Percentiles rank a stretch among this genome's conserved stretches.
These are phyloP conservation scores for Blomia tropicalis DNA, from an alignment of 2,888 invertebrate species.

Conservation along the genomic window DNA sequence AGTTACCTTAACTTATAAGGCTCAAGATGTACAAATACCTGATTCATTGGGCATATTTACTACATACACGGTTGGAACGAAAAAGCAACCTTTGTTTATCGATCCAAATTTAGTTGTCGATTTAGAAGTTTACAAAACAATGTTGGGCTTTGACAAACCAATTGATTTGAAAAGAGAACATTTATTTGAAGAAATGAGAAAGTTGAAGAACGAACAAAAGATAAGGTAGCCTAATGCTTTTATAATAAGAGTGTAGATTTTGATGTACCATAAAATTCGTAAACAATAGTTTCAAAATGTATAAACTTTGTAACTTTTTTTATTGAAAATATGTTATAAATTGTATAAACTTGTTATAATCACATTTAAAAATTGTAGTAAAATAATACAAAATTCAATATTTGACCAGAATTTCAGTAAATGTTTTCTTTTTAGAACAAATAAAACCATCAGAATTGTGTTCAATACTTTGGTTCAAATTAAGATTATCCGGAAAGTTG, in stretches of 20 bases:
- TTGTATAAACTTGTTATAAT: neutral
- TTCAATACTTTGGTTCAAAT: too few relatives aligned
- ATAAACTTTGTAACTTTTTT: neutral
- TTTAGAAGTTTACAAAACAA: constrained; percentile 17
- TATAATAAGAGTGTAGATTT: neutral
- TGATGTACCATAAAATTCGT: neutral
- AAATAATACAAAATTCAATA: neutral
- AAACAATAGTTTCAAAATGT: neutral
- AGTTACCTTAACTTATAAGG: neutral
- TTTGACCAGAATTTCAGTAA: neutral
- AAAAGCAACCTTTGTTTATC: constrained; percentile 18
- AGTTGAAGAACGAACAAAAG: constrained; percentile 2
- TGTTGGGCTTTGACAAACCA: constrained; percentile 22
- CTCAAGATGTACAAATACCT: constrained; percentile 17
- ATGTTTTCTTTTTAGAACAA: neutral
- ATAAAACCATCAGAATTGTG: neutral
- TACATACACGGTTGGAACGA: constrained; percentile 16
- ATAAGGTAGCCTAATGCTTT: neutral
- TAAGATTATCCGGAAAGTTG: too few relatives aligned
- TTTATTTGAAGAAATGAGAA: neutral
- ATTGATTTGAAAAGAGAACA: constrained; percentile 12
- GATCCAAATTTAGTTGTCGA: constrained; percentile 23
- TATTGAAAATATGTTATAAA: neutral
- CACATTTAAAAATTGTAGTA: neutral
- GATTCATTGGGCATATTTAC: constrained; percentile 21